Conservation (phyloP, 2,113 vertebrate genomes). For the Sphyrna mokarran region DNA sequence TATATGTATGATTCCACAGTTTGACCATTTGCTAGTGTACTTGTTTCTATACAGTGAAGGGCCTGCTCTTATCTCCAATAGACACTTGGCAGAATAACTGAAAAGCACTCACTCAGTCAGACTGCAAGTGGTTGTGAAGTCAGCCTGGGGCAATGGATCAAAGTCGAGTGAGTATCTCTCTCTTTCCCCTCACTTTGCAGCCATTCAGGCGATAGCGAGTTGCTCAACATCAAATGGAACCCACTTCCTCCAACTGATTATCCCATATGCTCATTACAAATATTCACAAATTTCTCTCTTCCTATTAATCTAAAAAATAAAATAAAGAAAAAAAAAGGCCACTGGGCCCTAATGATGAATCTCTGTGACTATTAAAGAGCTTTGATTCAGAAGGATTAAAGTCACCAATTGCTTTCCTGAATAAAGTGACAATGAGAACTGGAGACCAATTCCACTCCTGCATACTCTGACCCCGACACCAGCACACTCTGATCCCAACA, state of each 20-base stretch:
- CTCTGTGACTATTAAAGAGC: not conserved
- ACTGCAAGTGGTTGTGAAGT: slow-evolving; percentile 78
- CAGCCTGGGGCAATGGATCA: slow-evolving; percentile 98
- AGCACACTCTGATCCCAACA: too few species aligned
- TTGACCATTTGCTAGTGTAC: slow-evolving; percentile 68
- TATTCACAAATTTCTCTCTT: not conserved
- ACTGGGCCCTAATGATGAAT: not conserved
- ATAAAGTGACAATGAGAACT: too few species aligned
- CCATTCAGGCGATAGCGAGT: slow-evolving; percentile 63
- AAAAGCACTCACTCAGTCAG: slow-evolving; percentile 86
- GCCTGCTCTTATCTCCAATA: slow-evolving; percentile 86
- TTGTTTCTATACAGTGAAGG: slow-evolving; percentile 65
- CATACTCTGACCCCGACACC: too few species aligned
- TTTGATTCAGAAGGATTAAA: not conserved
- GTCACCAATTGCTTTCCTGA: not conserved
- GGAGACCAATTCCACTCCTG: not conserved
- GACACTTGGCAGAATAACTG: slow-evolving; percentile 98
- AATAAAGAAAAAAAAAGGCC: not conserved
- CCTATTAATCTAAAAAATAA: not conserved
- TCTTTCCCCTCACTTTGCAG: slow-evolving; percentile 71
- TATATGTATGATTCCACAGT: slow-evolving; percentile 58
- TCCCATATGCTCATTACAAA: not conserved
- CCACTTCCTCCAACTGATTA: slow-evolving; percentile 54
- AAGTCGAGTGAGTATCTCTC: slow-evolving; percentile 80
- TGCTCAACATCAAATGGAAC: slow-evolving; percentile 69